Evolutionary conservation across 1,140 invertebrate genomes (phyloP).

Genomic region (Dufourea novaeangliae): DNA sequence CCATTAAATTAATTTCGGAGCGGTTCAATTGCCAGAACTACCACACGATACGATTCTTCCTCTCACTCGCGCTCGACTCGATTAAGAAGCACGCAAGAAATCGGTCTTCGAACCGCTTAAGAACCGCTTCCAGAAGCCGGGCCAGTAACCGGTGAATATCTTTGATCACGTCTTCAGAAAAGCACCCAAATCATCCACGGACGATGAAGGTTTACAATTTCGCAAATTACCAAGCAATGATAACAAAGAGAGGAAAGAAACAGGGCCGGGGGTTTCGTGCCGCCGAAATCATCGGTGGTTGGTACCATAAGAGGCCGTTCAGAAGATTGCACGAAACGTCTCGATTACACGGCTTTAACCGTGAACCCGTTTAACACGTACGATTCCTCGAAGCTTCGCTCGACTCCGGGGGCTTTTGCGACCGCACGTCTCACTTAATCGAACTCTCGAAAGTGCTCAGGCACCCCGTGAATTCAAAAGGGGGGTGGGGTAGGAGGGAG

Average conservation of each 20-base stretch:
- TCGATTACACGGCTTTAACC: conserved; percentile 41
- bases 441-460: conserved; percentile 1
- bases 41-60: neutral
- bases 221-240: neutral
- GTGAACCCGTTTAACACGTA: conserved; percentile 38
- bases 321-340: conserved; percentile 11
- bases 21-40: neutral
- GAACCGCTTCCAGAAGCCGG: neutral
- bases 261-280: neutral
- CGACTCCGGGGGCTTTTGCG: conserved; percentile 30
- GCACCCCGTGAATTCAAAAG: conserved; percentile 43
- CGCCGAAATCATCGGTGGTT: conserved; percentile 15
- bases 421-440: conserved; percentile 65
- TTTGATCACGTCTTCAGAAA: neutral
- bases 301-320: neutral
- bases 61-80: neutral
- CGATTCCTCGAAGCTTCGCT: conserved; percentile 4
- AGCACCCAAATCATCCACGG: neutral
- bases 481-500: too few relatives aligned
- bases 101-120: too few relatives aligned
- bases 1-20: neutral
- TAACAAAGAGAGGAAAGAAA: neutral
- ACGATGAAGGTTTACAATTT: neutral
- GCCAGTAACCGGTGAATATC: neutral
- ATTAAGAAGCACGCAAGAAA: too few relatives aligned